A percentile compares a stretch with the other conserved stretches of the same genome.
Conservation (phyloP, 2,113 vertebrate genomes). For the Python bivittatus region DNA sequence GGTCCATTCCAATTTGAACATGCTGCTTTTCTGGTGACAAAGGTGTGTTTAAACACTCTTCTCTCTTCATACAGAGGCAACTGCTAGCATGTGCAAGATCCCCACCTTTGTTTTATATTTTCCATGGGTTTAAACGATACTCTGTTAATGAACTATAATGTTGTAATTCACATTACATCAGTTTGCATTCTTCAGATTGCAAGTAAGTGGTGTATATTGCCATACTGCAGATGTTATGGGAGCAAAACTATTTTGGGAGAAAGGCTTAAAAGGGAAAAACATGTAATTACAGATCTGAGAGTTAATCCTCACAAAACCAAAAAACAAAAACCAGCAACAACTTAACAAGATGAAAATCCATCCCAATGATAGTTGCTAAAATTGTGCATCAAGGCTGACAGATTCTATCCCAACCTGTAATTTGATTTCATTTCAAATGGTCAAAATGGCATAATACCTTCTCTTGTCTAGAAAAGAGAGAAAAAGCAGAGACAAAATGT, state of each 20-base stretch:
- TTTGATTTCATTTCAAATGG: constrained; percentile 59
- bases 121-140: neutral
- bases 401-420: constrained; percentile 47
- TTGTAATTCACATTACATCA: constrained; percentile 33
- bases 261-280: constrained; percentile 44
- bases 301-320: too few relatives aligned
- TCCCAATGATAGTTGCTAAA: constrained; percentile 60
- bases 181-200: constrained; percentile 43
- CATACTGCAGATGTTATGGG: constrained; percentile 40
- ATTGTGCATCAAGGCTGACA: constrained; percentile 49
- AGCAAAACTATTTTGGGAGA: constrained; percentile 33
- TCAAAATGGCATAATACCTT: constrained; percentile 1
- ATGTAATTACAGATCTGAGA: constrained; percentile 49
- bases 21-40: neutral
- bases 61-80: neutral
- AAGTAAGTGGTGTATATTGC: constrained; percentile 48
- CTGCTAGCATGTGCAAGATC: neutral
- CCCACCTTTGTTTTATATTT: neutral
- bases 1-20: neutral
- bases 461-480: neutral
- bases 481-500: too few relatives aligned
- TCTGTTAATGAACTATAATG: constrained; percentile 28
- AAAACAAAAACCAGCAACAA: constrained; percentile 46
- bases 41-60: neutral
- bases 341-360: constrained; percentile 51